phyloP scores from a whole-genome alignment of 2,888 invertebrate genomes.

The Blomia tropicalis region DNA sequence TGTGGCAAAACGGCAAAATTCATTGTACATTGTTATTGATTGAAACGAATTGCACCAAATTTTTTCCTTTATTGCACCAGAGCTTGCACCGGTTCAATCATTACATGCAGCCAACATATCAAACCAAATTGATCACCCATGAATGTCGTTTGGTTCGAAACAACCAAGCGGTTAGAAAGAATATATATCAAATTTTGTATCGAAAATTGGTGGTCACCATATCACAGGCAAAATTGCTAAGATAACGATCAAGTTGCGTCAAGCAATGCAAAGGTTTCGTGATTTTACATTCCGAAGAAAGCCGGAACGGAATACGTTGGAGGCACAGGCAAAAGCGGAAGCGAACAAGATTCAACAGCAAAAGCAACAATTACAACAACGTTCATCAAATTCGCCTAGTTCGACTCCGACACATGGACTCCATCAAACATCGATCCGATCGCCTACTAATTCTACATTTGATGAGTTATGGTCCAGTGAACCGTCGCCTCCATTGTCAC shows the following conservation, averaged over 20 bases:
- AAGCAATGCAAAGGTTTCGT: constrained; percentile 25
- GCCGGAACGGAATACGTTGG: constrained; percentile 15
- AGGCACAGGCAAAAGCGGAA: constrained; percentile 14
- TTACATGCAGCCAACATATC: too few species aligned
- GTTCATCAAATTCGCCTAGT: not conserved
- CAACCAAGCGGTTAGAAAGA: too few species aligned
- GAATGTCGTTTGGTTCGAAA: too few species aligned
- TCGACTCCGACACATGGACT: not conserved
- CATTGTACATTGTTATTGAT: too few species aligned
- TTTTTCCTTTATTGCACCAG: too few species aligned
- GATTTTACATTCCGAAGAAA: constrained; percentile 24
- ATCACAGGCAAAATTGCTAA: not conserved
- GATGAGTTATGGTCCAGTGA: not conserved
- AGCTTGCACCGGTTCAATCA: too few species aligned
- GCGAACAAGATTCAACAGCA: constrained; percentile 5
- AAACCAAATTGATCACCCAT: too few species aligned
- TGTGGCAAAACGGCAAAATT: too few species aligned
- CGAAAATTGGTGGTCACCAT: not conserved
- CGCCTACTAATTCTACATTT: not conserved
- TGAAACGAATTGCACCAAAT: too few species aligned
- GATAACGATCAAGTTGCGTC: not conserved
- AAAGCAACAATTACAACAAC: not conserved
- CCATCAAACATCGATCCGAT: not conserved
- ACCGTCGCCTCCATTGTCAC: constrained; percentile 1
- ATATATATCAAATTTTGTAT: not conserved